Evolutionary conservation across 2,888 invertebrate species (phyloP), one percentile per base, ranked within the genome.

Genomic region (Mimachlamys varia): DNA sequence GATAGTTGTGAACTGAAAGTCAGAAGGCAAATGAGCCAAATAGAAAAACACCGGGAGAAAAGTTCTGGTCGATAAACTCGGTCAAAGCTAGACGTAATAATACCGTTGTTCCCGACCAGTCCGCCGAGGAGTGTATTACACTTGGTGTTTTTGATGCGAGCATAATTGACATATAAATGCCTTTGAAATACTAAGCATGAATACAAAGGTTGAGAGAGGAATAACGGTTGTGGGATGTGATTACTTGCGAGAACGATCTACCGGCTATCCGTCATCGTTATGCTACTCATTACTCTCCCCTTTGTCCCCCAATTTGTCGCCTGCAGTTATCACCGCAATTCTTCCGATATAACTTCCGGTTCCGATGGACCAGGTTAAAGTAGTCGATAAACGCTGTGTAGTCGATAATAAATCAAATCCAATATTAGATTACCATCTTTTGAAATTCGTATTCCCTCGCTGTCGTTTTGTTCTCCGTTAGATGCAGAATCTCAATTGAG

Each of bases 361-460:
- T 76, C 76, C 76, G 76, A 76, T 76, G 76, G 13, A 33, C 33
- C 7, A 76, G 76, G 76, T 33, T 33, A 22, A 33, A 76, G 76
- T 76, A 76, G 27, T 76, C 76, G 76, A 76, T 76, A 76, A 76
- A 33, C 22, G 76, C 76, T 76, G 27, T 76, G 76, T 76, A 76
- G 27, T 33, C 76, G 33, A 76, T 33, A 76, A 76, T 76, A 76
- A 76, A 33, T 76, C 76, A 76, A 76, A 76, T 76, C 27, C 76
- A 76, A 0, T 76, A 76, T 76, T 33, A 12, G 76, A 33, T 76
- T 76, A 76, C 76, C 19, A 76, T 33, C 76, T 76, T 76, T 76
- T 33, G 76, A 76, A 76, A 15, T 76, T 33, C 33, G 22, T 76
- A 33, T 76, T 76, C 76, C 27, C 76, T 76, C 5, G 76, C 33